Base-by-base conservation (phyloP, 2,888 invertebrate genomes). In the Sarcophaga carnaria region DNA sequence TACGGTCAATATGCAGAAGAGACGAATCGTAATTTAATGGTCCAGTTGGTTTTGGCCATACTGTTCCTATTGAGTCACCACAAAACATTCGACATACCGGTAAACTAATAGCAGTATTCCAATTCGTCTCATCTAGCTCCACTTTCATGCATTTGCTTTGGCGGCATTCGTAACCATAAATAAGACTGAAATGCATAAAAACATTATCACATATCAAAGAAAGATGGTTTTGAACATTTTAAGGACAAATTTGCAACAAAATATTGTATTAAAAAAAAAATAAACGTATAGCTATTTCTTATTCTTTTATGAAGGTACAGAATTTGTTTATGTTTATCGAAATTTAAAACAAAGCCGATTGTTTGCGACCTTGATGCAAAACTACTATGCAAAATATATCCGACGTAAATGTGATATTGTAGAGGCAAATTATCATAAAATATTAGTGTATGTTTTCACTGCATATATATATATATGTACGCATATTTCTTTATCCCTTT, bases 21-120 rank as follows among this genome's bases (percentile, higher is more conserved):
- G 90, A 89, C 49, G 92, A 92, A n/a, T 94, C 93, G 60, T 94
- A 74, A 17, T 93, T 92, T 17, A 94, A 89, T 27, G 91, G 90
- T 1, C 94, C 95, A 1, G 94, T 94, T 11, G 95, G 95, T 69
- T 92, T 92, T 17, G 93, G 93, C 93, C 94, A 94, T 6, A 94
- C 74, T 82, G 94, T 89, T 91, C 95, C 95, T 91, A 95, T 86
- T 17, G 92, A 91, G 20, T 91, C 91, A n/a, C 93, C 93, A 87
- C 95, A 95, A 88, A 94, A 94, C 64, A 94, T 90, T 80, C 94
- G 93, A 88, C 95, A 95, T 2, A 94, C 94, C 63, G 93, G 93
- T 27, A 94, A 89, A 85, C 93, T 93, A 3, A 94, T 91, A 4
- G 93, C 93, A 64, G 89, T 91, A 11, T 90, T 88, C 45, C 91